Evolutionary conservation across 1,140 invertebrate species (phyloP), one percentile per base, ranked within the genome.

Genomic region (Magallana gigas): DNA sequence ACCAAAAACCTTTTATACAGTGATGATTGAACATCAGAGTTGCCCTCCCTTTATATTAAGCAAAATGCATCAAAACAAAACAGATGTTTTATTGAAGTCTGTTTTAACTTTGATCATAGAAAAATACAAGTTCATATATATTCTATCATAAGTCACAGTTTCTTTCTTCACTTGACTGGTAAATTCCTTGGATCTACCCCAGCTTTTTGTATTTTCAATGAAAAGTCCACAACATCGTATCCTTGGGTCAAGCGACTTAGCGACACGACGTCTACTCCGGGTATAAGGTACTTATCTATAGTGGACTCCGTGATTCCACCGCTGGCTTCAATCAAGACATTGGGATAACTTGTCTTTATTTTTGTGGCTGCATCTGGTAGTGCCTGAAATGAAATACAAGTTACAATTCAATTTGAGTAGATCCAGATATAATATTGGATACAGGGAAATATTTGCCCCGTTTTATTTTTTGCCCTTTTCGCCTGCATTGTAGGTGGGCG

Each of bases 221-320:
- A 95, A 84, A 95, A 94, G 91, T 95, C 95, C 0, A 95, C 90
- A 29, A 92, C 92, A 8, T 89, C 87, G 89, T 95, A 95, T 12
- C 95, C 95, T 85, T 95, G 95, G n/a, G 95, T 95, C 1, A 95
- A 90, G 23, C 90, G 86, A 88, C 94, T 94, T 6, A 94, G 91
- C 18, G 95, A 95, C n/a, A 95, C 93, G 9, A 95, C 92, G 86
- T 95, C 95, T n/a, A 95, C 91, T 57, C 91, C 85, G 14, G 89
- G 83, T 56, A 91, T 64, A 58, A 93, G 93, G 88, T 94, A 95
- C 8, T 93, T 29, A 0, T 57, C 9, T 18, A 95, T 88, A 71
- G 91, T 95, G 0, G 90, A 85, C 86, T 93, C 91, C 8, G 91
- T 95, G 60, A 95, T 94, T 29, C 95, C 95, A 8, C 95, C 95